phyloP scores from a whole-genome alignment of 2,888 invertebrate species.

The Acleris cristana region DNA sequence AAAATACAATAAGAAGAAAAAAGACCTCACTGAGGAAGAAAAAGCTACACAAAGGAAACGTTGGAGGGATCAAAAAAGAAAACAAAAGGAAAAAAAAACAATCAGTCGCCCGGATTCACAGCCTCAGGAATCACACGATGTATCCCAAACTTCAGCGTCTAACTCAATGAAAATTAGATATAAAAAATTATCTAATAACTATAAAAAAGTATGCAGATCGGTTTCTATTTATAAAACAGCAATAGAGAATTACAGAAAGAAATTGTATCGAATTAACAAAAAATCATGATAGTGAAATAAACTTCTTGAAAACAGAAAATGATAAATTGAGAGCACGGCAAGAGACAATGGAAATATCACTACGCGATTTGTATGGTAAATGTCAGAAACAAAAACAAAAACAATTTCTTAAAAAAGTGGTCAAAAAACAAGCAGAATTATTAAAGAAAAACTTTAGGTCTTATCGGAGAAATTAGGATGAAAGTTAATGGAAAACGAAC shows the following conservation, averaged over 20 bases:
- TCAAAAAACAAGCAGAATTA: no score
- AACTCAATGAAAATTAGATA: background rate
- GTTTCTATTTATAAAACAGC: constrained; percentile 1
- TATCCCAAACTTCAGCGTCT: background rate
- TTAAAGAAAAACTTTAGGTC: no score
- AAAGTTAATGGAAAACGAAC: no score
- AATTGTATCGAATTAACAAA: background rate
- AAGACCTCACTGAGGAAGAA: constrained; percentile 5
- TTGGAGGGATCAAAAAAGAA: constrained; percentile 8
- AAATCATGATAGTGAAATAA: background rate
- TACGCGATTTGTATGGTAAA: no score
- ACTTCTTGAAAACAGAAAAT: constrained; percentile 1
- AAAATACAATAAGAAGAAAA: background rate
- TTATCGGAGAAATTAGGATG: no score
- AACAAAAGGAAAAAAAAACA: constrained; percentile 9
- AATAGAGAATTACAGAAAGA: constrained; percentile 2
- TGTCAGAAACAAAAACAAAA: no score
- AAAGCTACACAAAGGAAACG: constrained; percentile 1
- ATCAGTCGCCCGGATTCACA: background rate
- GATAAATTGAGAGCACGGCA: constrained; percentile 11
- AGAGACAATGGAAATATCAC: constrained; percentile 3
- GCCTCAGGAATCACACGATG: no score
- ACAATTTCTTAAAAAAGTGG: no score
- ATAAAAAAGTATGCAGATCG: constrained; percentile 1
- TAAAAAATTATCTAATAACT: constrained; percentile 2